These are phyloP conservation scores for Aythya baeri DNA, from an alignment of 2,113 vertebrate species.

Conservation along the genomic window DNA sequence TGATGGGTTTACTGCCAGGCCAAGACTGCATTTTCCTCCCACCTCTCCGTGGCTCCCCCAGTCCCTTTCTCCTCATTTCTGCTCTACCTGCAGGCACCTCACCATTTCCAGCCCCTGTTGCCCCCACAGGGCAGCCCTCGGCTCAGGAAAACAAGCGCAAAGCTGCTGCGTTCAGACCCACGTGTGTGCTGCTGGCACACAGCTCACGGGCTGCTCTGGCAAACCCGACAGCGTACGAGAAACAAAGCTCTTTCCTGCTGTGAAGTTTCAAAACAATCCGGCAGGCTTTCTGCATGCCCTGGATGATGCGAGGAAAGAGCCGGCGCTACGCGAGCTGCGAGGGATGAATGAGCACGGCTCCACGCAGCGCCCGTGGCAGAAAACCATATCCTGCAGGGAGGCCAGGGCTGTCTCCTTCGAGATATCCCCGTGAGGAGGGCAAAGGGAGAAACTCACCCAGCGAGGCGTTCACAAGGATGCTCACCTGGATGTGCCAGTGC, in stretches of 20 bases:
- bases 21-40: too few species aligned
- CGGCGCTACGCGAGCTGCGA: fast-evolving
- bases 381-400: not conserved
- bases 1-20: not conserved
- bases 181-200: fast-evolving
- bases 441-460: not conserved
- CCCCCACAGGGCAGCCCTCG: not conserved
- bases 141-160: fast-evolving
- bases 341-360: not conserved
- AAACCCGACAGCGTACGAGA: fast-evolving
- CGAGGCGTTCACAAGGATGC: not conserved
- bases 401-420: not conserved
- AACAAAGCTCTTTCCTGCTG: not conserved
- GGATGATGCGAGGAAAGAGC: not conserved
- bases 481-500: not conserved
- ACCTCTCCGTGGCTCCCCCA: not conserved
- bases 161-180: not conserved
- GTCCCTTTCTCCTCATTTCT: not conserved
- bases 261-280: not conserved
- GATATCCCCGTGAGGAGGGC: not conserved
- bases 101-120: not conserved
- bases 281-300: not conserved
- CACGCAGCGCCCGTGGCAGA: fast-evolving
- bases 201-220: not conserved
- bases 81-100: not conserved